Base-by-base conservation (phyloP, 2,888 invertebrate species). In the Lepidonotus clava region DNA sequence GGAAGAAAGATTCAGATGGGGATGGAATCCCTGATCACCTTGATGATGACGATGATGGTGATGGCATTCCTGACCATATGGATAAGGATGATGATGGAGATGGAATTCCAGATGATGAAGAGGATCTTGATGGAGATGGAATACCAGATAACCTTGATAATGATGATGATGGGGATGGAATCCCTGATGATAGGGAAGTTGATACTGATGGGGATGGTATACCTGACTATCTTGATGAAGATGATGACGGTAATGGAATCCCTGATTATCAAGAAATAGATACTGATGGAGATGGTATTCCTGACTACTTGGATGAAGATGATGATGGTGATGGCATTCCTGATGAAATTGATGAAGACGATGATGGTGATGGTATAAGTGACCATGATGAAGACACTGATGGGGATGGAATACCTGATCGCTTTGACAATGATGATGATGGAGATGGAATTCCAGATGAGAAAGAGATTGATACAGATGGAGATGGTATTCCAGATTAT, bases 111-210 rank as follows among this genome's bases (percentile, higher is more conserved):
- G 90, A 90, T 88, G 46, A 86, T 40, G 34, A 85, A 46, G 89
- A 89, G 38, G 86, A 87, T 84, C 66, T 41, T 84, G 86, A 86
- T 61, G 83, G 83, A 46, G 88, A 88, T 66, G 89, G 88, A 21
- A 90, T 90, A 1, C 90, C 90, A 41, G 86, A 87, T 71, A 1
- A 40, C 21, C 41, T 77, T 6, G 87, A 88, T 66, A 28, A 83
- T 6, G 93, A 93, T 85, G 89, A 89, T 18, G 93, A 93, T 87
- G 92, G 92, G 21, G 93, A 93, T 88, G 93, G 93, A 21, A 85
- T 85, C 24, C 71, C 85, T 71, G 85, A 88, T 87, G 90, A 91
- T 86, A 83, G 85, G 51, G 92, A 91, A 86, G 90, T 87, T 38
- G 90, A 90, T 77, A 61, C 86, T 61, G 92, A 93, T 87, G 90